These are phyloP conservation scores for Zoroaster sp. DNA, from an alignment of 53 echinoderm and acorn worm species.

Conservation along the genomic window DNA sequence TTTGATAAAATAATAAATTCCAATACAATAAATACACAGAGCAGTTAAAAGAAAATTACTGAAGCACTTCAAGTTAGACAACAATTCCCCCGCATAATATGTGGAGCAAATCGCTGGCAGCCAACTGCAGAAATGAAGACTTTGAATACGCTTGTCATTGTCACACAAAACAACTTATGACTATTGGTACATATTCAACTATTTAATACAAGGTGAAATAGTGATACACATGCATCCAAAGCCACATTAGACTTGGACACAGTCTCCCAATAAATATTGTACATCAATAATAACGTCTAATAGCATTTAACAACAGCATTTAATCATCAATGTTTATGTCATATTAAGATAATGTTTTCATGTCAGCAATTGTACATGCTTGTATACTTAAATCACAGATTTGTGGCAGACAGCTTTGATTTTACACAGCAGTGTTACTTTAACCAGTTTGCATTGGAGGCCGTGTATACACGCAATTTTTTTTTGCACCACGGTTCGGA, in stretches of 20 bases:
- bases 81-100: too few species aligned
- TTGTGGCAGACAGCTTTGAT: not conserved
- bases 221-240: constrained; percentile 46
- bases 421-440: not conserved
- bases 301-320: not conserved
- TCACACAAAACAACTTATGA: not conserved
- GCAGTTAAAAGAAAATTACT: too few species aligned
- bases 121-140: too few species aligned
- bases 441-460: not conserved
- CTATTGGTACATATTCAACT: constrained; percentile 7
- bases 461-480: too few species aligned
- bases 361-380: not conserved
- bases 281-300: not conserved
- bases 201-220: constrained; percentile 54
- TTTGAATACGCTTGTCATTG: not conserved
- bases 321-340: not conserved
- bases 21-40: too few species aligned
- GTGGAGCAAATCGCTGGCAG: too few species aligned
- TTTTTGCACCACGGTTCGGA: too few species aligned
- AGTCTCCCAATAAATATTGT: constrained; percentile 39
- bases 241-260: not conserved
- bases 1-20: too few species aligned
- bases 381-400: not conserved
- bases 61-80: too few species aligned
- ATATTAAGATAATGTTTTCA: not conserved